Evolutionary conservation across 2,113 vertebrate genomes (phyloP), one percentile per base, ranked within the genome.

Genomic region (Cygnus atratus): DNA sequence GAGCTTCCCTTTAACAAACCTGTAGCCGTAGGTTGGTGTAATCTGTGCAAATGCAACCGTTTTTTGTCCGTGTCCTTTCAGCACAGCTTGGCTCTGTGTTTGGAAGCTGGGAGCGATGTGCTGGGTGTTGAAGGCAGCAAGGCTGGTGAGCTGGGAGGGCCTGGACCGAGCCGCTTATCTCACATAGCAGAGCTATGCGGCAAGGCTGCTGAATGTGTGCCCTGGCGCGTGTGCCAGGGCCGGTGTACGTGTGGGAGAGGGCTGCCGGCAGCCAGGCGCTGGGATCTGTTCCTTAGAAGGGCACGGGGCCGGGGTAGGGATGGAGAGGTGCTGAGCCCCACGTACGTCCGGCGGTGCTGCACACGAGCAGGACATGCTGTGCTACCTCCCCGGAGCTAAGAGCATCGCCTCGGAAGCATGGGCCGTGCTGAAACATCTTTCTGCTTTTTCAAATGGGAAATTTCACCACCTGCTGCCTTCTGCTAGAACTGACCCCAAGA

Each of bases 141-240:
- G 37, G 70, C 35, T 15, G 22, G 39, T 15, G 50, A 55, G 71
- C 29, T 33, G 46, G 71, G 37, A 57, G 52, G 39, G 20, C 20
- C 3, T 28, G 52, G 31, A 43, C 41, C 11, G 2, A 57, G 76
- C 62, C 22, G 25, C 63, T 55, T 48, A 9, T 21, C n/a, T 76
- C 9, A 1, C 2, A 2, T 24, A 33, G 63, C 55, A 31, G 89
- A 55, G 26, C 21, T 2, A 8, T 4, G 76, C 33, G 5, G 48
- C 19, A 2, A 12, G 2, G 3, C 44, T 50, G 46, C 3, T 9
- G 39, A 39, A 25, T 2, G 3, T 0, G 11, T 17, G 16, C 21
- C 72, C 55, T 41, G 7, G 28, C 3, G 1, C 9, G 39, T 10
- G 31, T 24, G 18, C 41, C 0, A 25, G 20, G 48, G 3, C 11